A percentile compares a stretch with the other conserved stretches of the same genome.
Evolutionary conservation across 2,797 vertebrate genomes (phyloP).

Genomic region (Leptodactylus fallax): DNA sequence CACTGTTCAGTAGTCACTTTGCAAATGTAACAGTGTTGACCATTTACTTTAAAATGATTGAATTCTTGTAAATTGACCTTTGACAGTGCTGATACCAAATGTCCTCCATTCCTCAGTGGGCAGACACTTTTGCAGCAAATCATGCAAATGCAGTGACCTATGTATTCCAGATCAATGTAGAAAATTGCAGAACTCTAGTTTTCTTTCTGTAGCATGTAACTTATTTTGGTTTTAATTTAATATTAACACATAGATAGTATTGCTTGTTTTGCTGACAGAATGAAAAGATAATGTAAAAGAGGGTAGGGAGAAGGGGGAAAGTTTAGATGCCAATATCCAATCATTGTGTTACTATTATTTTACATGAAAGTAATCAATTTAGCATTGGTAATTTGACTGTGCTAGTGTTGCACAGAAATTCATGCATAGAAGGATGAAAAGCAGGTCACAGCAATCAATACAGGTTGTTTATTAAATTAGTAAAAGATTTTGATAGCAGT

Average conservation of each 20-base stretch:
- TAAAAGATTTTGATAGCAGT: slow-evolving; percentile 31
- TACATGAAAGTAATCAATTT: slow-evolving; percentile 54
- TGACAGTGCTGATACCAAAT: slow-evolving; percentile 63
- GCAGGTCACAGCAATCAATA: slow-evolving; percentile 41
- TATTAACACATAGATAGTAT: slow-evolving; percentile 61
- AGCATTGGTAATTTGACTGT: slow-evolving; percentile 38
- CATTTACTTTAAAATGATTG: slow-evolving; percentile 55
- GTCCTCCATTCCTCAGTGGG: slow-evolving; percentile 50
- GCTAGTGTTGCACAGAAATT: slow-evolving; percentile 32
- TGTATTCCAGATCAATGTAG: slow-evolving; percentile 62
- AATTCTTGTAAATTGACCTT: slow-evolving; percentile 61
- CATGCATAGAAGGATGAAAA: slow-evolving; percentile 41
- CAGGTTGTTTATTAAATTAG: slow-evolving; percentile 46
- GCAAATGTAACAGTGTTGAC: slow-evolving; percentile 39
- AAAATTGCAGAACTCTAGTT: slow-evolving; percentile 55
- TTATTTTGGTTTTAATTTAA: slow-evolving; percentile 66
- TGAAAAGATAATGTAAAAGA: slow-evolving; percentile 58
- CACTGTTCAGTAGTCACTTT: slow-evolving; percentile 32
- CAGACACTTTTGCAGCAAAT: slow-evolving; percentile 63
- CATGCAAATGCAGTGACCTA: slow-evolving; percentile 64
- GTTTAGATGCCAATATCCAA: slow-evolving; percentile 52
- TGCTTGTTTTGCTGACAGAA: slow-evolving; percentile 52
- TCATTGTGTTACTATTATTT: slow-evolving; percentile 56
- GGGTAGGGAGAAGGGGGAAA: slow-evolving; percentile 46
- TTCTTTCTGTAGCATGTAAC: slow-evolving; percentile 64